Conservation (phyloP, 2,888 invertebrate genomes). For the Brachyopa scutellaris region DNA sequence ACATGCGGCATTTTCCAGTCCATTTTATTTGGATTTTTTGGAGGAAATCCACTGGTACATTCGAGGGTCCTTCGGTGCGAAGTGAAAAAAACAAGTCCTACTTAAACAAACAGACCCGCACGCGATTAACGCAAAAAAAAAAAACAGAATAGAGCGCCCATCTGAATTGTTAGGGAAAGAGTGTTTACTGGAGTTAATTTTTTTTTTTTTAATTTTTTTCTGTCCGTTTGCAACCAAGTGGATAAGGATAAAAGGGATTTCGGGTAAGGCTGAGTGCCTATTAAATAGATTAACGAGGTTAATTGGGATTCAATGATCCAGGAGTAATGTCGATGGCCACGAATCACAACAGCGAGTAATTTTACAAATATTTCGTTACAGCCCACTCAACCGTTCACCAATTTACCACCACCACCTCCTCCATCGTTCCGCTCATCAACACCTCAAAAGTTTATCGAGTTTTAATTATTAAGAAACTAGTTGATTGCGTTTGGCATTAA, state of each 20-base stretch:
- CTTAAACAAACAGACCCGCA: conserved; percentile 67
- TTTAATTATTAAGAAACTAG: conserved; percentile 70
- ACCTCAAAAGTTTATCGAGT: conserved; percentile 66
- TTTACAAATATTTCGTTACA: conserved; percentile 9
- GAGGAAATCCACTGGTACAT: conserved; percentile 51
- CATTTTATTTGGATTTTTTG: conserved; percentile 69
- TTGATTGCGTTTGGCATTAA: conserved; percentile 70
- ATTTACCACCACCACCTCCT: background rate
- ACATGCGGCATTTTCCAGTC: conserved; percentile 64
- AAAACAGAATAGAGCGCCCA: conserved; percentile 31
- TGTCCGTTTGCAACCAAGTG: conserved; percentile 55
- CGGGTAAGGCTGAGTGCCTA: conserved; percentile 60
- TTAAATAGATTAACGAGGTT: conserved; percentile 71
- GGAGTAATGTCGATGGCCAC: conserved; percentile 54
- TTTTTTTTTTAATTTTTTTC: conserved; percentile 25
- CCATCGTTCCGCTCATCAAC: conserved; percentile 29
- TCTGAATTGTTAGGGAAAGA: conserved; percentile 18
- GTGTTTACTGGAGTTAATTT: conserved; percentile 23
- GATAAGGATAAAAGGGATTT: conserved; percentile 64
- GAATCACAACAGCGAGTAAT: conserved; percentile 27
- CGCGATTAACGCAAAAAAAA: conserved; percentile 57
- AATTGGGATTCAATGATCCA: conserved; percentile 71
- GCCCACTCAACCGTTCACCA: background rate
- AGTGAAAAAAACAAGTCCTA: conserved; percentile 52
- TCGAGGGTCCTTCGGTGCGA: conserved; percentile 56